Percentiles rank a stretch among this genome's conserved stretches.
These are phyloP conservation scores for Ectemnius cavifrons DNA, from an alignment of 2,888 invertebrate genomes.

Conservation along the genomic window DNA sequence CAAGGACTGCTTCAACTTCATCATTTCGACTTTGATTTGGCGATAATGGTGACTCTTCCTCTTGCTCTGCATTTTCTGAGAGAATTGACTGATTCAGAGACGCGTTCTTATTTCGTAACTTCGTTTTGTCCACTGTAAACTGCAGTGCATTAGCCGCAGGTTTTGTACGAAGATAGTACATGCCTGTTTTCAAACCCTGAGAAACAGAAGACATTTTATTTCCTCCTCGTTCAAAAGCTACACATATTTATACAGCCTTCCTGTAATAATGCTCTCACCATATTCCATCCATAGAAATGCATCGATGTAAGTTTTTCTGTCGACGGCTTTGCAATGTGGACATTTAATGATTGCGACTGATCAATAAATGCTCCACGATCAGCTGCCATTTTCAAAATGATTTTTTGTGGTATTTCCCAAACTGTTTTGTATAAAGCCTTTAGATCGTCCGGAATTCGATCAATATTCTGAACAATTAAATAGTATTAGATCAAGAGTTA, in stretches of 20 bases:
- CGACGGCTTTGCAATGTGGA: slow-evolving; percentile 97
- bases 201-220: slow-evolving; percentile 20
- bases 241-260: neutral
- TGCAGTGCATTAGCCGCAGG: slow-evolving; percentile 98
- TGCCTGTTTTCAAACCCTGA: slow-evolving; percentile 97
- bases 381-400: slow-evolving; percentile 96
- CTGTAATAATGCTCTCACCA: slow-evolving; percentile 77
- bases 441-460: slow-evolving; percentile 89
- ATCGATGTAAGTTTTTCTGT: slow-evolving; percentile 97
- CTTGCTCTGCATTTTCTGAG: slow-evolving; percentile 13
- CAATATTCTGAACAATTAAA: slow-evolving; percentile 82
- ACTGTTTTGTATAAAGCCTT: slow-evolving; percentile 96
- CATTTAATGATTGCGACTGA: slow-evolving; percentile 98
- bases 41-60: slow-evolving; percentile 13
- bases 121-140: slow-evolving; percentile 96
- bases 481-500: neutral
- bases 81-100: slow-evolving; percentile 63
- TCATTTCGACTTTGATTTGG: slow-evolving; percentile 18
- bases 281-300: slow-evolving; percentile 98
- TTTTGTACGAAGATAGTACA: slow-evolving; percentile 98
- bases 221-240: neutral
- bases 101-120: slow-evolving; percentile 74
- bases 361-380: slow-evolving; percentile 99
- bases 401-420: slow-evolving; percentile 97
- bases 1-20: slow-evolving; percentile 86